Evolutionary conservation across 2,113 vertebrate species (phyloP).

Genomic region (Lophius piscatorius): DNA sequence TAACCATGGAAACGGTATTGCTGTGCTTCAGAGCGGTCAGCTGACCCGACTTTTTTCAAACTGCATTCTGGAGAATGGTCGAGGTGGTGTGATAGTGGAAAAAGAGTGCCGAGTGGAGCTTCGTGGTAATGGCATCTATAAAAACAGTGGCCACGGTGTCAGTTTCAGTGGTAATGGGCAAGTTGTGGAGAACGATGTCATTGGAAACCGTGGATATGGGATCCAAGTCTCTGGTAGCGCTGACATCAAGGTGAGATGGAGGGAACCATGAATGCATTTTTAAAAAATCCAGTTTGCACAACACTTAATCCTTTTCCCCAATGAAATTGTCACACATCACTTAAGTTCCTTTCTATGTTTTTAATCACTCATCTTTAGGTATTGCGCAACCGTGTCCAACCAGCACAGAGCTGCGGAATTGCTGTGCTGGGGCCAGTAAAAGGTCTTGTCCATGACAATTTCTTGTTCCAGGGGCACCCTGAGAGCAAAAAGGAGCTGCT

Average conservation of each 20-base stretch:
- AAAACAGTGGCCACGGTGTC: conserved; percentile 85
- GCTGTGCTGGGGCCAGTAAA: conserved; percentile 84
- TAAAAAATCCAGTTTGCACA: not conserved
- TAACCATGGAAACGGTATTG: conserved; percentile 82
- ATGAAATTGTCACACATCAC: not conserved
- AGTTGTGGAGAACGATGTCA: conserved; percentile 89
- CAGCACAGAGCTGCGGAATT: conserved; percentile 84
- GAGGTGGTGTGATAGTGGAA: conserved; percentile 84
- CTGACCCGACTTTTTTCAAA: conserved; percentile 86
- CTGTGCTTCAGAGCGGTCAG: conserved; percentile 86
- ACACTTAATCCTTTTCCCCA: not conserved
- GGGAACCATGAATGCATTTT: not conserved
- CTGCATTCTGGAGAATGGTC: conserved; percentile 86
- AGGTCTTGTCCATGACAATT: conserved; percentile 88
- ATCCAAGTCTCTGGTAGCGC: conserved; percentile 84
- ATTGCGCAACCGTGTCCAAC: conserved; percentile 88
- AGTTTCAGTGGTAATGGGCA: conserved; percentile 83
- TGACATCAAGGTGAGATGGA: conserved; percentile 84
- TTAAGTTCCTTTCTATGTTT: not conserved
- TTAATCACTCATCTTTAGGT: conserved; percentile 78
- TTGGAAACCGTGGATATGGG: conserved; percentile 85
- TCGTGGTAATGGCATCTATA: conserved; percentile 88
- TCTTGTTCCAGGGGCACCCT: conserved; percentile 87
- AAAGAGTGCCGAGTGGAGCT: conserved; percentile 87
- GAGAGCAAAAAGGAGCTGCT: conserved; percentile 81